Evolutionary conservation across 2,888 invertebrate species (phyloP).

Genomic region (Nomada fucata): DNA sequence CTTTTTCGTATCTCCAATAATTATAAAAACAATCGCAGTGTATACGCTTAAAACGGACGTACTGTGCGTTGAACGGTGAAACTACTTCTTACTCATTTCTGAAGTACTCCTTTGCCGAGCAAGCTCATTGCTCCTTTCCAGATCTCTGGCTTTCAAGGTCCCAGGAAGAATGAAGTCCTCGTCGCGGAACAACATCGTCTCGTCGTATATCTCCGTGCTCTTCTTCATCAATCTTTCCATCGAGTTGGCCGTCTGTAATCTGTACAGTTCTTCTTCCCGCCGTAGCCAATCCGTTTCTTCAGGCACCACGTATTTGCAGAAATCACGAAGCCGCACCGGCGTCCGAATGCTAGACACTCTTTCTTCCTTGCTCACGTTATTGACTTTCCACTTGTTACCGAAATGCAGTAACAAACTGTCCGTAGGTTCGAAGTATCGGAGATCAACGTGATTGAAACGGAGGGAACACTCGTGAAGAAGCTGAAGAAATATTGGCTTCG

Average conservation of each 20-base stretch:
- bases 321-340: constrained; percentile 86
- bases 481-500: constrained; percentile 66
- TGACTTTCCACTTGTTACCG: constrained; percentile 47
- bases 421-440: constrained; percentile 73
- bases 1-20: too few relatives aligned
- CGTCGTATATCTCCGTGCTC: constrained; percentile 42
- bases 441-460: constrained; percentile 66
- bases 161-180: constrained; percentile 75
- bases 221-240: constrained; percentile 60
- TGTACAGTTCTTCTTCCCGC: constrained; percentile 56
- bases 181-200: constrained; percentile 55
- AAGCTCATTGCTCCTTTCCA: constrained; percentile 6
- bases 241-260: constrained; percentile 48
- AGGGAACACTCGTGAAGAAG: constrained; percentile 65
- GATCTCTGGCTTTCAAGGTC: constrained; percentile 74
- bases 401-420: constrained; percentile 77
- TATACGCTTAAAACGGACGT: too few relatives aligned
- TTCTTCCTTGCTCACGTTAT: constrained; percentile 46
- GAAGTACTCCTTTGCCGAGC: background rate
- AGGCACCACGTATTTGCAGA: constrained; percentile 85
- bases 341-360: constrained; percentile 81
- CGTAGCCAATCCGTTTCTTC: constrained; percentile 86
- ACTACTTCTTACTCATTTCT: background rate
- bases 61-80: too few relatives aligned
- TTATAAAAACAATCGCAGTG: too few relatives aligned